A percentile compares a stretch with the other conserved stretches of the same genome.
phyloP scores from a whole-genome alignment of 2,113 vertebrate genomes.

The Calyptommatus sinebrachiatus region DNA sequence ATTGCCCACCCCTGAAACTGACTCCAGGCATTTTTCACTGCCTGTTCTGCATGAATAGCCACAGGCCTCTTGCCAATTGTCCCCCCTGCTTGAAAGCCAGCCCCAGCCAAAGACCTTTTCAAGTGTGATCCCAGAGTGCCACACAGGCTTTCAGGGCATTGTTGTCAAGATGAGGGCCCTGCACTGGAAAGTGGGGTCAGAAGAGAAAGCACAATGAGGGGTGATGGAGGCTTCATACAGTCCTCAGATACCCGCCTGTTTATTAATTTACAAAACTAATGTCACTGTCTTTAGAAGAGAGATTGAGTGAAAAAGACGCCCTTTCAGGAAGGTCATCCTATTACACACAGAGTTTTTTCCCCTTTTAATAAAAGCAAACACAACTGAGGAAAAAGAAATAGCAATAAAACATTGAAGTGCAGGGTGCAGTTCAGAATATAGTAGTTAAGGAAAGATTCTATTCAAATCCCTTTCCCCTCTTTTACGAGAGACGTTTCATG shows the following conservation, averaged over 20 bases:
- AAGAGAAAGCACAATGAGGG: constrained; percentile 72
- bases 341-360: constrained; percentile 55
- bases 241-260: constrained; percentile 67
- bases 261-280: constrained; percentile 72
- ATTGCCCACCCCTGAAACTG: constrained; percentile 80
- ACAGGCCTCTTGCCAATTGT: constrained; percentile 79
- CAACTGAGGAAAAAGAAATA: constrained; percentile 25
- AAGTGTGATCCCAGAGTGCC: constrained; percentile 76
- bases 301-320: constrained; percentile 61
- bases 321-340: constrained; percentile 58
- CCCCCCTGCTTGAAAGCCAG: constrained; percentile 71
- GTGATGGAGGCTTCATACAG: constrained; percentile 67
- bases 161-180: constrained; percentile 70
- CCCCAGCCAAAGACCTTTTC: constrained; percentile 76
- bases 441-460: constrained; percentile 26
- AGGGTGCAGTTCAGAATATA: constrained; percentile 40
- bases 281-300: constrained; percentile 66
- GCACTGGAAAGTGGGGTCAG: constrained; percentile 72
- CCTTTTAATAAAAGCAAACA: constrained; percentile 48
- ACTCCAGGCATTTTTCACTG: constrained; percentile 77
- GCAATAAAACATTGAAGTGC: constrained; percentile 57
- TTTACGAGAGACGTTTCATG: constrained; percentile 55
- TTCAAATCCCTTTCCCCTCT: constrained; percentile 47
- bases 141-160: constrained; percentile 77
- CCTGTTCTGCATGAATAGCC: constrained; percentile 81